Conservation (phyloP, 2,113 vertebrate species). For the western clawed frog (Xenopus tropicalis) region DNA sequence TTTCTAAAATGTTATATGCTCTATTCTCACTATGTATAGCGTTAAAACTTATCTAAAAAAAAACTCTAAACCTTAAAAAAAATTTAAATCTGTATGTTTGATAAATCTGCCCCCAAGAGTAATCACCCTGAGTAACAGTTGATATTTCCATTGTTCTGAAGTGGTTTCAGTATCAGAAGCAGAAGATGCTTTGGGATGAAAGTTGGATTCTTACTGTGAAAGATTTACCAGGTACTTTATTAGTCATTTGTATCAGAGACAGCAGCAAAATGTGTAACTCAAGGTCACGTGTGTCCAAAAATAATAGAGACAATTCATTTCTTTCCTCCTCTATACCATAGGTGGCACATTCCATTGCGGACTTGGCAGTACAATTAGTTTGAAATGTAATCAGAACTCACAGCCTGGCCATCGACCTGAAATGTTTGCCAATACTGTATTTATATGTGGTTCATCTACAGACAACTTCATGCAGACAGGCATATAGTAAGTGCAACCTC, state of each 20-base stretch:
- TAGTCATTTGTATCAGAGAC: too few species aligned
- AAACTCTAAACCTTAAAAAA: too few species aligned
- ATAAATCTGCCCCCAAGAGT: too few species aligned
- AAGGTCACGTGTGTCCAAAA: too few species aligned
- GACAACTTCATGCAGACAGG: conserved; percentile 60
- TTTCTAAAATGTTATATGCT: too few species aligned
- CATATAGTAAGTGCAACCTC: conserved; percentile 64
- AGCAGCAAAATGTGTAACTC: too few species aligned
- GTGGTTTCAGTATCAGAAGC: conserved; percentile 76
- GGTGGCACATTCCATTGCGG: conserved; percentile 52
- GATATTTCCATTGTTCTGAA: conserved; percentile 31
- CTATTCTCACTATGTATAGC: too few species aligned
- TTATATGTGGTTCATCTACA: conserved; percentile 53
- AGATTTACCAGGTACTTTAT: conserved; percentile 51
- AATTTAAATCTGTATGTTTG: too few species aligned
- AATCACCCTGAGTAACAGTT: too few species aligned
- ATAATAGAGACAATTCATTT: not conserved
- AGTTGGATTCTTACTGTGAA: conserved; percentile 74
- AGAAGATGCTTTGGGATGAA: conserved; percentile 75
- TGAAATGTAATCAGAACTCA: conserved; percentile 55
- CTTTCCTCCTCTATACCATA: conserved; percentile 29
- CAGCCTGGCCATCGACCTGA: conserved; percentile 53
- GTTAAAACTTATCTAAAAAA: too few species aligned
- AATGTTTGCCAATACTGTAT: conserved; percentile 54
- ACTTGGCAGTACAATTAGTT: conserved; percentile 57